Percentiles rank a stretch among this genome's conserved stretches.
phyloP scores from a whole-genome alignment of 2,888 invertebrate genomes.

The Sisyra nigra region DNA sequence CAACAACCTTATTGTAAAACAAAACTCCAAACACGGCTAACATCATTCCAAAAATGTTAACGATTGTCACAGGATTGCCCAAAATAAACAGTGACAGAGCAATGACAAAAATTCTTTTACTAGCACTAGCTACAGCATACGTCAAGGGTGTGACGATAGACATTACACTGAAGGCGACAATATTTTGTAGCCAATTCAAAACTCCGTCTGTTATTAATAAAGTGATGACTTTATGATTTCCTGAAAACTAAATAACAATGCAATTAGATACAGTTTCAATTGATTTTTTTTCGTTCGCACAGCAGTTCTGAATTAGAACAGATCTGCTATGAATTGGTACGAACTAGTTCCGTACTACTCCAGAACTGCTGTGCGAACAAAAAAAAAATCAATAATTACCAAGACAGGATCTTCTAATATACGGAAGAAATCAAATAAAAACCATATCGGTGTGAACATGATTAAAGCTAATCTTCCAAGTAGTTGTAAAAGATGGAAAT shows the following conservation, averaged over 20 bases:
- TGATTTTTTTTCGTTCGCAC: no score
- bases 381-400: conserved; percentile 30
- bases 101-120: conserved; percentile 86
- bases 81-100: conserved; percentile 71
- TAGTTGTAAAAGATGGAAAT: conserved; percentile 65
- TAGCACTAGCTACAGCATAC: conserved; percentile 90
- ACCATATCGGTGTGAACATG: conserved; percentile 75
- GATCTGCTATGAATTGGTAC: no score
- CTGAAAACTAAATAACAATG: conserved; percentile 26
- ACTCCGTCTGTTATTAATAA: conserved; percentile 64
- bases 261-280: no score
- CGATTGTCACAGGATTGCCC: conserved; percentile 77
- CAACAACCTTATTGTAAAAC: conserved; percentile 64
- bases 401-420: conserved; percentile 44
- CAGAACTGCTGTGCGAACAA: no score
- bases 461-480: conserved; percentile 63
- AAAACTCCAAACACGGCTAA: conserved; percentile 81
- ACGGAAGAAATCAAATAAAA: conserved; percentile 46
- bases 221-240: conserved; percentile 37
- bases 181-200: conserved; percentile 87
- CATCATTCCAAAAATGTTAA: conserved; percentile 81
- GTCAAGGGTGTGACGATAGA: conserved; percentile 84
- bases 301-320: no score
- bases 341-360: no score
- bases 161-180: conserved; percentile 86